Percentiles rank a stretch among this genome's conserved stretches.
phyloP scores from a whole-genome alignment of 2,113 vertebrate genomes.

The Orientallactaga bullata region DNA sequence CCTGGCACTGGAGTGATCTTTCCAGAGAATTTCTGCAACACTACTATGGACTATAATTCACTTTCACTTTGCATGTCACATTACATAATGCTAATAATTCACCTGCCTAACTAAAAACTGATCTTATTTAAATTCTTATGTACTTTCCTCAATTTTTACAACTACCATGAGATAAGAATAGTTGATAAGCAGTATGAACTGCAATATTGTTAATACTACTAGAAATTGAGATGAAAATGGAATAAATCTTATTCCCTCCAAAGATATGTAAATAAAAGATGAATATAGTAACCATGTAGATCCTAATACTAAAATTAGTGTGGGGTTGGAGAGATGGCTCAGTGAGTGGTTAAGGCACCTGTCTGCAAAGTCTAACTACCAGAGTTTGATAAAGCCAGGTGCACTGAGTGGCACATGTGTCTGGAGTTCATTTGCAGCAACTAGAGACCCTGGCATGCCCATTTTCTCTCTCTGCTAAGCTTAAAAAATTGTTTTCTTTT shows the following conservation, averaged over 20 bases:
- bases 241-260: conserved; percentile 21
- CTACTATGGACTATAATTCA: background rate
- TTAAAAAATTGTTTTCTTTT: no score
- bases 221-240: conserved; percentile 41
- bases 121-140: conserved; percentile 10
- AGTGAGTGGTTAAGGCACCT: no score
- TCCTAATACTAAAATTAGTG: conserved; percentile 21
- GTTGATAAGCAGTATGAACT: background rate
- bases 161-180: conserved; percentile 55
- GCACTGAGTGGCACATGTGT: no score
- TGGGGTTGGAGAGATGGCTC: no score
- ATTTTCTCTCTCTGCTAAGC: no score
- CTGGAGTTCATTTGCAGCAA: no score
- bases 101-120: background rate
- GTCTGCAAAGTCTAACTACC: no score
- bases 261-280: conserved; percentile 36
- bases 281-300: background rate
- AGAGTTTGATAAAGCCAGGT: no score
- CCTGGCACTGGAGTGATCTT: no score
- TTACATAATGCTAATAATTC: conserved; percentile 44
- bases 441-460: no score
- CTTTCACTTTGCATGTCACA: background rate
- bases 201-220: background rate
- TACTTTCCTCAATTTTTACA: conserved; percentile 31
- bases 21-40: no score